Evolutionary conservation across 2,888 invertebrate species (phyloP), one percentile per base, ranked within the genome.

Genomic region (Crocallis elinguaria): DNA sequence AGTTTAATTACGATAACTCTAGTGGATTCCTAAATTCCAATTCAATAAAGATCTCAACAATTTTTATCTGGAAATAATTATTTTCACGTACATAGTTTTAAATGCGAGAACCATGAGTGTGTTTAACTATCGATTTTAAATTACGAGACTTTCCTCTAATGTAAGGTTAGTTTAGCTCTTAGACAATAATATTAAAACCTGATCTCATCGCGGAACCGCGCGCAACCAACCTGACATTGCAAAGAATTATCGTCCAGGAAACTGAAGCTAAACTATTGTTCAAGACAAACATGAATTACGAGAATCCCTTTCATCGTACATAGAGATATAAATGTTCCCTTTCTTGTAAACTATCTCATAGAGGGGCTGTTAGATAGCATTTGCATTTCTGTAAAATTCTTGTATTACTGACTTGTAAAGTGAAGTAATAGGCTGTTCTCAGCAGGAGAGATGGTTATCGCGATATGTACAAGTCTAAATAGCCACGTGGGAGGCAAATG

Each of bases 401-500:
- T 44, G 21, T 21, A 29, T 35, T 29, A 41, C 5, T 29, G 11
- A 23, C 42, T 53, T 46, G 41, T 54, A 54, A 42, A 38, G 14
- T 41, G 42, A 62, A 60, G 53, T 59, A 60, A 57, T 57, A 66
- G 35, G 53, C 37, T 62, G 57, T 50, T 59, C 60, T 60, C 49
- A 55, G 55, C 58, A 19, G 49, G 53, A 41, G 57, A 46, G 56
- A 57, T 59, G 36, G 50, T 54, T 49, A 62, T 65, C 60, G 16
- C 42, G 7, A 41, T 37, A 37, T 56, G 42, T 23, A 58, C 55
- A 62, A 42, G 42, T 27, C 19, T 39, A 36, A 38, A 69, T 66
- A 57, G 48, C 52, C 41, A 67, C 56, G 84, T 83, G 73, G 84
- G 83, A 64, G 70, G 76, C 55, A 70, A 79, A 77, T 66, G 66